Percentiles rank a stretch among this genome's conserved stretches.
Evolutionary conservation across 2,797 vertebrate species (phyloP).

Genomic region (Zalophus californianus): DNA sequence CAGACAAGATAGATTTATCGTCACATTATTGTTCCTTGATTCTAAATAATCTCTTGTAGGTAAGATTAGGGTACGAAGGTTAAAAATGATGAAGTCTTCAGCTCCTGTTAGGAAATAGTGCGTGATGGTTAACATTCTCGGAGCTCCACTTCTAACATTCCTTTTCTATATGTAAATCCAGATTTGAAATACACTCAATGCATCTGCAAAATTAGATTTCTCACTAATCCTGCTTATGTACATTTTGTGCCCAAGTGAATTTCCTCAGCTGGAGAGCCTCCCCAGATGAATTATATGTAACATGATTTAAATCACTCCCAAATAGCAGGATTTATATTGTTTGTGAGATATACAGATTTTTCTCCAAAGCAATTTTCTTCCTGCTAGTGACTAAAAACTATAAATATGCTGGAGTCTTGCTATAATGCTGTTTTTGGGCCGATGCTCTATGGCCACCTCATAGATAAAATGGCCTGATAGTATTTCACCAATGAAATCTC

Average conservation of each 20-base stretch:
- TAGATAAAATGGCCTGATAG: conserved; percentile 14
- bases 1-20: conserved; percentile 42
- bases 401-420: conserved; percentile 24
- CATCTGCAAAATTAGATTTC: conserved; percentile 75
- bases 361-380: conserved; percentile 72
- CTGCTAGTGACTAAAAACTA: conserved; percentile 47
- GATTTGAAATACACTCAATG: conserved; percentile 73
- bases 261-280: conserved; percentile 72
- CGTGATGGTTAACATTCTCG: conserved; percentile 63
- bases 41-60: conserved; percentile 61
- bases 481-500: conserved; percentile 55
- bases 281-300: conserved; percentile 74
- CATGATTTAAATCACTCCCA: conserved; percentile 73
- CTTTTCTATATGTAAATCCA: conserved; percentile 79
- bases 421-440: conserved; percentile 24
- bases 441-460: neutral
- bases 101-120: conserved; percentile 54
- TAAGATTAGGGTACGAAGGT: conserved; percentile 66
- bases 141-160: conserved; percentile 58
- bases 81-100: conserved; percentile 70
- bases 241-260: conserved; percentile 77
- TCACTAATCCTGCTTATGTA: conserved; percentile 78
- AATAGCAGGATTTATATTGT: conserved; percentile 74
- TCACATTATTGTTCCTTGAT: conserved; percentile 53
- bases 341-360: conserved; percentile 66